Conservation (phyloP, 2,888 invertebrate species). For the Acrocyrtus sp. region DNA sequence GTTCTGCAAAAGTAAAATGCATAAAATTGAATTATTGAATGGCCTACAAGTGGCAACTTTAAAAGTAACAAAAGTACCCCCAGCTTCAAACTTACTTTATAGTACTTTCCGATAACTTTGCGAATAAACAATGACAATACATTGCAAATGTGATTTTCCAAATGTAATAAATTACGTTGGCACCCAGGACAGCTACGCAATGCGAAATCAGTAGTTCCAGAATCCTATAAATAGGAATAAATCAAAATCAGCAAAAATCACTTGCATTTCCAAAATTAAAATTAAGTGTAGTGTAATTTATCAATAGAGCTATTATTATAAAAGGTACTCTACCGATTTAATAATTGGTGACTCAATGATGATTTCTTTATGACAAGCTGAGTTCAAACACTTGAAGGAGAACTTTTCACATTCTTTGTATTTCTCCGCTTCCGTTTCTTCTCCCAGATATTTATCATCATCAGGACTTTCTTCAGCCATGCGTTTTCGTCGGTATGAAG, state of each 20-base stretch:
- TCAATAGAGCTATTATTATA: slow-evolving; percentile 8
- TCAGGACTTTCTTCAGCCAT: slow-evolving; percentile 65
- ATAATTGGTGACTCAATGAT: slow-evolving; percentile 44
- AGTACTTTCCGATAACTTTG: slow-evolving; percentile 77
- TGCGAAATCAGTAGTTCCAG: too few species aligned
- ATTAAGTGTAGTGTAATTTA: not conserved
- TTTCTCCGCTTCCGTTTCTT: slow-evolving; percentile 68
- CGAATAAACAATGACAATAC: slow-evolving; percentile 77
- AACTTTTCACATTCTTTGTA: slow-evolving; percentile 70
- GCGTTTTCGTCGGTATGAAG: slow-evolving; percentile 66
- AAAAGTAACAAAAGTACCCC: too few species aligned
- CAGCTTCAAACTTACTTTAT: too few species aligned
- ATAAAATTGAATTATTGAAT: too few species aligned
- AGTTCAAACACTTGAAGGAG: slow-evolving; percentile 65
- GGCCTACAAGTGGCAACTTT: too few species aligned
- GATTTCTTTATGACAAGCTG: slow-evolving; percentile 42
- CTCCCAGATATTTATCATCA: slow-evolving; percentile 58
- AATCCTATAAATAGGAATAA: slow-evolving; percentile 63
- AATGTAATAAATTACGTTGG: too few species aligned
- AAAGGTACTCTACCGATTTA: slow-evolving; percentile 22
- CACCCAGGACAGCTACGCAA: slow-evolving; percentile 71
- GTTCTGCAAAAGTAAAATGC: too few species aligned
- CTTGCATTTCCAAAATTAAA: not conserved
- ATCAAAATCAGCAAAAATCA: not conserved
- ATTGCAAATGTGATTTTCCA: slow-evolving; percentile 80